Conservation (phyloP, 2,888 invertebrate species). For the Elysia crispata region DNA sequence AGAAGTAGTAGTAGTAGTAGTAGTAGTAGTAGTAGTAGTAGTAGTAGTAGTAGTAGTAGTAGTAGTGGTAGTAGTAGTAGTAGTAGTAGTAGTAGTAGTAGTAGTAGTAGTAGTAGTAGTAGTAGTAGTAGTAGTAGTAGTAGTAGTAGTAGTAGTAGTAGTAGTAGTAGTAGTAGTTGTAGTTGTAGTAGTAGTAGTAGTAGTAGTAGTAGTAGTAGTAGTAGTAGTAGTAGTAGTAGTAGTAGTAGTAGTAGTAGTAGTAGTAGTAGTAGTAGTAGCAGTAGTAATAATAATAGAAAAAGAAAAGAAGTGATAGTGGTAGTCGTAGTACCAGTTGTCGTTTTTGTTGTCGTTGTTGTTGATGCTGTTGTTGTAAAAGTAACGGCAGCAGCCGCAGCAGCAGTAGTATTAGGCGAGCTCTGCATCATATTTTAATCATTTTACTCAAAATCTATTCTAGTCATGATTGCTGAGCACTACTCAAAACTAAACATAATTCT, state of each 20-base stretch:
- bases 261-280: neutral
- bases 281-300: neutral
- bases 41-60: neutral
- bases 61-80: constrained; percentile 31
- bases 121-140: constrained; percentile 7
- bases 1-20: constrained; percentile 7
- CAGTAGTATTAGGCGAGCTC: too few species aligned
- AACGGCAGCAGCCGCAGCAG: too few species aligned
- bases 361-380: neutral
- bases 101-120: constrained; percentile 40
- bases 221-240: too few species aligned
- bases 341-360: neutral
- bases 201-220: too few species aligned
- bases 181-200: too few species aligned
- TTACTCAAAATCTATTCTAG: too few species aligned
- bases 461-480: too few species aligned
- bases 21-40: neutral
- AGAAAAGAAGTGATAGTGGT: neutral
- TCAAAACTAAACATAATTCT: too few species aligned
- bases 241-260: too few species aligned
- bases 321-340: neutral
- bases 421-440: too few species aligned
- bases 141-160: too few species aligned
- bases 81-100: constrained; percentile 31
- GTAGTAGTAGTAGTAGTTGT: too few species aligned